A percentile compares a stretch with the other conserved stretches of the same genome.
These are phyloP conservation scores for Meriones unguiculatus DNA, from an alignment of 2,113 vertebrate species.

Conservation along the genomic window DNA sequence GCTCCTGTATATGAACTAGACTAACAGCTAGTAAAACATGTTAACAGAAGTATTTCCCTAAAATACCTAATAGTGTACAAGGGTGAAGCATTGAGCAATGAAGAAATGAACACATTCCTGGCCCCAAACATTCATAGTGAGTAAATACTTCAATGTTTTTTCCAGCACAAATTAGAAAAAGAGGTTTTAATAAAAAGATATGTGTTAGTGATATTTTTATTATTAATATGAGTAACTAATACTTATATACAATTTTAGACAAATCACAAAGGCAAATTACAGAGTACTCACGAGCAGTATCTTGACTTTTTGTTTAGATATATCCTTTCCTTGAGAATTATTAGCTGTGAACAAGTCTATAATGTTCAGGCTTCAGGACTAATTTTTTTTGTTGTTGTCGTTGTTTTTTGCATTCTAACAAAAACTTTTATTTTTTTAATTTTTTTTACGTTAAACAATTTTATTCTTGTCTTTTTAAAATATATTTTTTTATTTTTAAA, in stretches of 20 bases:
- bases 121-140: not conserved
- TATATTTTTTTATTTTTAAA: no score
- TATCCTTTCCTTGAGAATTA: not conserved
- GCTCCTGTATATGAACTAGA: not conserved
- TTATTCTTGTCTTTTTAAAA: no score
- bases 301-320: not conserved
- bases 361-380: not conserved
- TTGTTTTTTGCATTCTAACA: no score
- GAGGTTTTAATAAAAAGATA: not conserved
- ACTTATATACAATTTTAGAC: conserved; percentile 3
- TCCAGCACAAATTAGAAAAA: not conserved
- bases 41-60: conserved; percentile 18
- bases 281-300: not conserved
- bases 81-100: not conserved
- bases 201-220: not conserved
- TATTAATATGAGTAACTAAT: not conserved
- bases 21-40: not conserved
- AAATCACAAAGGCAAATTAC: not conserved
- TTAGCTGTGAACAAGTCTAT: not conserved
- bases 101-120: not conserved
- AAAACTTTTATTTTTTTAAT: no score
- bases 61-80: not conserved
- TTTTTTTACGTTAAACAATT: no score
- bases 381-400: no score
- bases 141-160: not conserved